phyloP scores from a whole-genome alignment of 2,113 vertebrate genomes.

The Rhabdornis inornatus region DNA sequence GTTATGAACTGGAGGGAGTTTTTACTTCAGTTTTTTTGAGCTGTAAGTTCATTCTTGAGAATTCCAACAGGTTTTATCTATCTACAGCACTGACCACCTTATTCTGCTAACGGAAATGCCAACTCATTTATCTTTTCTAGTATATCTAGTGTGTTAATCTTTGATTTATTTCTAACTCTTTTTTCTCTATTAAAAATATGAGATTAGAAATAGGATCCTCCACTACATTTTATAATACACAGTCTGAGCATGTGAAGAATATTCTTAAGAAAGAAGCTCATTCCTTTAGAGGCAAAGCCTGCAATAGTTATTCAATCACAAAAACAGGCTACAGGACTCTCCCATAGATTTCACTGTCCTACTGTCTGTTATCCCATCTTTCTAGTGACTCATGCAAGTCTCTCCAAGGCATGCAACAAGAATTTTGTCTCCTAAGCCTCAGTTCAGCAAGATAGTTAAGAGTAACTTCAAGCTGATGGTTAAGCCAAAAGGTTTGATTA shows the following conservation, averaged over 20 bases:
- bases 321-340: neutral
- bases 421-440: neutral
- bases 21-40: neutral
- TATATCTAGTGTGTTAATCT: neutral
- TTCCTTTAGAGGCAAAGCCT: neutral
- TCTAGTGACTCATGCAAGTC: neutral
- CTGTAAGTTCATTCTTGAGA: neutral
- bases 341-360: neutral
- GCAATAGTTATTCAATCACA: neutral
- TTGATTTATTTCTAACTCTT: neutral
- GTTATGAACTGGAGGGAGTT: neutral
- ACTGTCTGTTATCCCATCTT: neutral
- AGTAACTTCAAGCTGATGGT: neutral
- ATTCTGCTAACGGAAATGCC: neutral
- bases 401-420: neutral
- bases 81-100: neutral
- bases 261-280: neutral
- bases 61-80: neutral
- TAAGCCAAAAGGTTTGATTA: neutral
- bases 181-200: neutral
- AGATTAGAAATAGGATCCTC: neutral
- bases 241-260: neutral
- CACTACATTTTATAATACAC: neutral
- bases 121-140: neutral
- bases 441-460: neutral